Percentiles rank a stretch among this genome's conserved stretches.
Conservation (phyloP, 1,140 invertebrate species). For the Apocrypta bakeri region DNA sequence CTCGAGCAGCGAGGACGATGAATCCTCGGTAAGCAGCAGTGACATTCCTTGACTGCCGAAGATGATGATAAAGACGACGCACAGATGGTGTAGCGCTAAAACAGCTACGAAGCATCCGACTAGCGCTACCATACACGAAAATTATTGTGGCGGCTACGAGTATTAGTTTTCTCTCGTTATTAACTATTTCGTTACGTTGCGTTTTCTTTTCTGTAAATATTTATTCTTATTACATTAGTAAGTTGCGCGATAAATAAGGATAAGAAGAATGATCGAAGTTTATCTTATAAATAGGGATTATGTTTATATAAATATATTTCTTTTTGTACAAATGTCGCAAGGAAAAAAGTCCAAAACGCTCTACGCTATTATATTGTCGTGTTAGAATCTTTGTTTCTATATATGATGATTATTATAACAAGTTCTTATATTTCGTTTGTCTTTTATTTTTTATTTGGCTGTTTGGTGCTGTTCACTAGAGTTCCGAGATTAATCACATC, state of each 20-base stretch:
- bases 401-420: not conserved
- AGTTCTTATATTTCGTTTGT: not conserved
- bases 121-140: constrained; percentile 18
- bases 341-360: constrained; percentile 19
- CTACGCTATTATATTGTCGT: not conserved
- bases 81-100: constrained; percentile 26
- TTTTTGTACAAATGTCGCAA: constrained; percentile 52
- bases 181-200: constrained; percentile 46
- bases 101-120: constrained; percentile 15
- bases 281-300: constrained; percentile 31
- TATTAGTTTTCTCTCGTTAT: constrained; percentile 37
- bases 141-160: constrained; percentile 25
- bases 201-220: constrained; percentile 53
- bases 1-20: constrained; percentile 71
- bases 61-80: constrained; percentile 28
- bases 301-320: constrained; percentile 47
- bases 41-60: constrained; percentile 67
- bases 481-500: constrained; percentile 18
- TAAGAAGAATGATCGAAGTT: constrained; percentile 20
- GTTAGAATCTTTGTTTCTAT: not conserved
- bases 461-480: constrained; percentile 27
- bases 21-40: constrained; percentile 68
- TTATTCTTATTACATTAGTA: constrained; percentile 40
- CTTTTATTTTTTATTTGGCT: constrained; percentile 29
- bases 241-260: constrained; percentile 32